These are phyloP conservation scores for Amphimallon solstitiale DNA, from an alignment of 2,888 invertebrate genomes.

Conservation along the genomic window DNA sequence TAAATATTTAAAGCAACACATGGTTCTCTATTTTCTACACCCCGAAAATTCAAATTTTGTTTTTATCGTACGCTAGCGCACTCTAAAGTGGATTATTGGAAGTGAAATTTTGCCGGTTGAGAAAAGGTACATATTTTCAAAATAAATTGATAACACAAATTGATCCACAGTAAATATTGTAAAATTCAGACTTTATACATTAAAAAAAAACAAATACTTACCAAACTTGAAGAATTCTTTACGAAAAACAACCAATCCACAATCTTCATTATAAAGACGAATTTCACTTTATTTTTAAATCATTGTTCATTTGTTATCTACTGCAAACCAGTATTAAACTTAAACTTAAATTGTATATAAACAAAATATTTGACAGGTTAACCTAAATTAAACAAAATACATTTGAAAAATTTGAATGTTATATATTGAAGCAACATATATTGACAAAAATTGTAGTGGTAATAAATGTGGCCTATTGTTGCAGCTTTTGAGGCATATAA, in stretches of 20 bases:
- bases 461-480: conserved; percentile 34
- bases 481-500: conserved; percentile 39
- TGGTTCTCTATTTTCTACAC: background rate
- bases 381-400: conserved; percentile 35
- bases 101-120: conserved; percentile 25
- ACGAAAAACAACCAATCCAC: background rate
- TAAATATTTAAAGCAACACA: background rate
- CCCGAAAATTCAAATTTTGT: background rate
- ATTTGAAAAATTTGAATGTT: background rate
- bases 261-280: conserved; percentile 10
- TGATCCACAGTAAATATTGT: background rate
- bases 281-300: conserved; percentile 3
- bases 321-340: conserved; percentile 22
- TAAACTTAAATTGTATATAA: conserved; percentile 33
- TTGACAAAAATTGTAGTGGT: conserved; percentile 30
- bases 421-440: conserved; percentile 5
- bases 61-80: conserved; percentile 20
- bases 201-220: conserved; percentile 16
- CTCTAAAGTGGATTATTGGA: conserved; percentile 15
- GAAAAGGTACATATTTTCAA: conserved; percentile 7
- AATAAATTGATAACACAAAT: background rate
- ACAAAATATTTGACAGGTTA: conserved; percentile 42
- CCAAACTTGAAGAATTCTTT: conserved; percentile 2
- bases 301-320: conserved; percentile 15
- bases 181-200: background rate